Conservation (phyloP, 2,113 vertebrate species). For the Corythornis cristatus region DNA sequence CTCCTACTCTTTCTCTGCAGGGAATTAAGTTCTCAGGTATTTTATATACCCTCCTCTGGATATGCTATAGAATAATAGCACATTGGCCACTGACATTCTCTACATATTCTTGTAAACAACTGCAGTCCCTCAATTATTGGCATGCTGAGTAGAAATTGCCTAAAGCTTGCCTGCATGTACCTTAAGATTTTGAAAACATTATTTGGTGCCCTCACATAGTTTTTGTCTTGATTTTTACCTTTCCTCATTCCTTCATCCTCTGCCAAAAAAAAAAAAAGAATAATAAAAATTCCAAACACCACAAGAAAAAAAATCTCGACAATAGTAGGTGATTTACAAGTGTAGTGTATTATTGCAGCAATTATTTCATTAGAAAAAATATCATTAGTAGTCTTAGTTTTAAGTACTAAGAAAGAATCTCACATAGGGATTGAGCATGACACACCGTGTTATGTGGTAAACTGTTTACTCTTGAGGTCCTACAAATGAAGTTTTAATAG, state of each 20-base stretch:
- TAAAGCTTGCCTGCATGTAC: background rate
- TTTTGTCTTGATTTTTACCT: background rate
- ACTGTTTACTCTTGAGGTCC: background rate
- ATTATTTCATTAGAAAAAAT: background rate
- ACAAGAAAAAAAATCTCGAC: background rate
- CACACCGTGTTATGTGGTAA: background rate
- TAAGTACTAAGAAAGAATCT: background rate
- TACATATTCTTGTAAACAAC: background rate
- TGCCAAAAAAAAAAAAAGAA: background rate
- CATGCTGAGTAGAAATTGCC: rapidly evolving
- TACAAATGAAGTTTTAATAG: background rate
- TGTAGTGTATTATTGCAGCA: background rate
- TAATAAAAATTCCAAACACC: background rate
- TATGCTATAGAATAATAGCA: background rate
- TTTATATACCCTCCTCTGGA: background rate
- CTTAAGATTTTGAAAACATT: background rate
- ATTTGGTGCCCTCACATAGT: background rate
- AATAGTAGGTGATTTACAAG: background rate
- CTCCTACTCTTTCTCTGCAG: background rate
- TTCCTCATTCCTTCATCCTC: background rate
- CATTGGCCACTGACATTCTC: background rate
- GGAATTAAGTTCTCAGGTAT: background rate
- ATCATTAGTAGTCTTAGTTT: background rate
- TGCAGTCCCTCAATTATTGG: background rate
- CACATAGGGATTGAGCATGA: background rate